Base-by-base conservation (phyloP, 2,113 vertebrate species). In the Upupa epops region DNA sequence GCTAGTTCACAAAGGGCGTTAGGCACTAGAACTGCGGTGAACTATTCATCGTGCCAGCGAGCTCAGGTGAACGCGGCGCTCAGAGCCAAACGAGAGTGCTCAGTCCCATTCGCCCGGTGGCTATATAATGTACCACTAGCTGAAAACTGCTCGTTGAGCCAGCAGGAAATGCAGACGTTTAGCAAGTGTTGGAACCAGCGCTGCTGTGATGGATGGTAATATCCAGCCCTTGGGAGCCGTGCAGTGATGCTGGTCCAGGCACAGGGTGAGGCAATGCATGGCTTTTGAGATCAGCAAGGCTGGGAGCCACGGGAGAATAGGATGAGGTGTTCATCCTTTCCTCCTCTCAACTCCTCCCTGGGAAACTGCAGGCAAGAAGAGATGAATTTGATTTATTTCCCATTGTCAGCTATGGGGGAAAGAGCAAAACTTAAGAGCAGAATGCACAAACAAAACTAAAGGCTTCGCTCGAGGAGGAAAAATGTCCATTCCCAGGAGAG, bases 1-100 rank as follows among this genome's bases (percentile, higher is more conserved):
- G 95, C 85, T 92, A 78, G 92, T 61, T 96, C 89, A 95, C 96
- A 95, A 96, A 96, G 93, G 96, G 93, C 94, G 93, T 85, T 88
- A 95, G 40, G 89, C 93, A 78, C 68, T 80, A 87, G 86, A 92
- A 11, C 93, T 1, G 70, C 2, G 17, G 86, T 13, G 84, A 90
- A 28, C 77, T 17, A 92, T 94, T 94, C 93, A 96, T 93, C 90
- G 82, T 91, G 95, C 94, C 96, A 92, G 94, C 25, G 14, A 90
- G 90, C 85, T 83, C 96, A 96, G 96, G 96, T 97, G 95, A 96
- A 91, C 76, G 13, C 37, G 18, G 81, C 17, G 5, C 90, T 85
- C 28, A 4, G 76, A 93, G 96, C 96, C 95, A 93, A 94, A 46
- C 52, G 71, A 84, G 81, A 96, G 18, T 7, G 75, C 92, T 92